These are phyloP conservation scores for Scomber japonicus DNA, from an alignment of 2,113 vertebrate genomes.

Conservation along the genomic window DNA sequence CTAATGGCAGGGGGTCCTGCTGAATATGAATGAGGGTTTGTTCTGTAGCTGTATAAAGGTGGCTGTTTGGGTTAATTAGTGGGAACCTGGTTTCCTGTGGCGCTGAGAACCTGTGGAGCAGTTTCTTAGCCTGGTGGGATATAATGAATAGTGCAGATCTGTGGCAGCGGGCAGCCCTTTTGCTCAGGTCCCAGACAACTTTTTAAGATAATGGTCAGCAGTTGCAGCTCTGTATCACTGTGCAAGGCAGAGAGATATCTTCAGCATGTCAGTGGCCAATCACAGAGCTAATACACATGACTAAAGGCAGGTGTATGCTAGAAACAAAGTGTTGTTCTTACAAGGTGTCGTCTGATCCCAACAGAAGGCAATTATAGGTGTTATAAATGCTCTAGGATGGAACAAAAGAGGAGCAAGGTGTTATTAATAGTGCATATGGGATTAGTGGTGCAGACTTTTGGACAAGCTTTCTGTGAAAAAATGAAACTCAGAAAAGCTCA, in stretches of 20 bases:
- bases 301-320: too few relatives aligned
- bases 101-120: slow-evolving; percentile 49
- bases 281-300: not conserved
- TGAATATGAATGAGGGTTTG: slow-evolving; percentile 72
- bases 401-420: too few relatives aligned
- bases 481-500: too few relatives aligned
- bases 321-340: too few relatives aligned
- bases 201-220: slow-evolving; percentile 44
- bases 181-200: slow-evolving; percentile 30
- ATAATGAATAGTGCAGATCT: slow-evolving; percentile 56
- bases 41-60: slow-evolving; percentile 46
- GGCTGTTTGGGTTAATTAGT: slow-evolving; percentile 74
- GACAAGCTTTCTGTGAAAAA: too few relatives aligned
- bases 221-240: slow-evolving; percentile 9
- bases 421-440: too few relatives aligned
- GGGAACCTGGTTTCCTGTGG: slow-evolving; percentile 54
- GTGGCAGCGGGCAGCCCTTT: slow-evolving; percentile 21
- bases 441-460: too few relatives aligned
- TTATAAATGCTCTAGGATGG: too few relatives aligned
- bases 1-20: slow-evolving; percentile 44
- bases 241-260: not conserved
- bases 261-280: slow-evolving; percentile 12
- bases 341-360: too few relatives aligned
- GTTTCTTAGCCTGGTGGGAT: slow-evolving; percentile 46
- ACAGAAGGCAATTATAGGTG: too few relatives aligned